A percentile compares a stretch with the other conserved stretches of the same genome.
phyloP scores from a whole-genome alignment of 2,888 invertebrate species.

The Gerosis bhagava region DNA sequence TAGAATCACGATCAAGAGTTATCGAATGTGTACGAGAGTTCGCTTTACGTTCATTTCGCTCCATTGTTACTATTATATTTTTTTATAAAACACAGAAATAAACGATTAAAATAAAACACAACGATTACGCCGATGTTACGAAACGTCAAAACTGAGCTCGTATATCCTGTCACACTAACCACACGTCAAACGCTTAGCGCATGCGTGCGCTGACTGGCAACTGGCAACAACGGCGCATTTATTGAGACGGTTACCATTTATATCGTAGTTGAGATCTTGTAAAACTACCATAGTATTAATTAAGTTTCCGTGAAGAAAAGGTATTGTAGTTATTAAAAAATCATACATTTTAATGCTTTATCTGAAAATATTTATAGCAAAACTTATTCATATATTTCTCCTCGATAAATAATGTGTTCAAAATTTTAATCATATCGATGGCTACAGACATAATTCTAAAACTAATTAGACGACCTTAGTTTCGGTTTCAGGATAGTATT shows the following conservation, averaged over 20 bases:
- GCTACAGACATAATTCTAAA: too few species aligned
- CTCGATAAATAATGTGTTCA: too few species aligned
- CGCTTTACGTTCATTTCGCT: slow-evolving; percentile 66
- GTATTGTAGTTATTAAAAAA: too few species aligned
- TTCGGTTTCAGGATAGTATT: too few species aligned
- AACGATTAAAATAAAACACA: slow-evolving; percentile 43
- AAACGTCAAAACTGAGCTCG: slow-evolving; percentile 50
- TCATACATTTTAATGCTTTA: too few species aligned
- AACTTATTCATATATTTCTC: too few species aligned
- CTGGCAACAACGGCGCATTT: slow-evolving; percentile 28
- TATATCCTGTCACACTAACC: slow-evolving; percentile 36
- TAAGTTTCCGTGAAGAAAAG: too few species aligned
- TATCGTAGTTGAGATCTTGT: not conserved
- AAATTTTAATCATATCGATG: too few species aligned
- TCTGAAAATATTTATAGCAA: too few species aligned
- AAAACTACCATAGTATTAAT: too few species aligned
- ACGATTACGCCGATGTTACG: slow-evolving; percentile 53
- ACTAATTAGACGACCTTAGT: too few species aligned
- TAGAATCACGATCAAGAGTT: slow-evolving; percentile 80
- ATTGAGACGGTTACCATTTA: slow-evolving; percentile 31
- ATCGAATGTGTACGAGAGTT: slow-evolving; percentile 64
- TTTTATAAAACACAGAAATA: slow-evolving; percentile 36
- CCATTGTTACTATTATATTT: slow-evolving; percentile 53
- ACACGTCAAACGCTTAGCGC: slow-evolving; percentile 63
- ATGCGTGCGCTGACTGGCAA: slow-evolving; percentile 75